These are phyloP conservation scores for Scleropages formosus DNA, from an alignment of 2,797 vertebrate species.

Conservation along the genomic window DNA sequence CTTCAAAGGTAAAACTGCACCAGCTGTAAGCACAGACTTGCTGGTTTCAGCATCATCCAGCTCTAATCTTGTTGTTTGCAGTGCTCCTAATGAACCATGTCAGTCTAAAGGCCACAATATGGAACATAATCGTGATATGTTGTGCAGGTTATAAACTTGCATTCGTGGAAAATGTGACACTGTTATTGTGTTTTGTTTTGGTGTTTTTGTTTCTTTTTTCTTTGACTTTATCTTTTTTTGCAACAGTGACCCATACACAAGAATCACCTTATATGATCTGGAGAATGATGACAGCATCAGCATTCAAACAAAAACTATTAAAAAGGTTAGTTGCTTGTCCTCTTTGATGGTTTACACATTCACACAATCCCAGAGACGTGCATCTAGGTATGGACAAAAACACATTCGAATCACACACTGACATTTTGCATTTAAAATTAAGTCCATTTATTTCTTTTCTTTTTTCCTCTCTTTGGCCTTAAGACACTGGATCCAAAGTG, in stretches of 20 bases:
- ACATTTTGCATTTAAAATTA: background rate
- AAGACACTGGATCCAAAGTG: conserved; percentile 92
- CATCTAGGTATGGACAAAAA: background rate
- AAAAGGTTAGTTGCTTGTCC: conserved; percentile 70
- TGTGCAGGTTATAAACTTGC: background rate
- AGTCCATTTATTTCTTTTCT: conserved; percentile 25
- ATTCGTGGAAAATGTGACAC: background rate
- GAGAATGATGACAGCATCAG: conserved; percentile 79
- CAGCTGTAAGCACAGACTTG: background rate
- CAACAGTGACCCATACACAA: conserved; percentile 89
- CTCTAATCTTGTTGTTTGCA: background rate
- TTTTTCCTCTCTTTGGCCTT: conserved; percentile 3
- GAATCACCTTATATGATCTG: conserved; percentile 85
- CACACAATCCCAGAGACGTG: background rate
- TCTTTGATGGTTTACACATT: background rate
- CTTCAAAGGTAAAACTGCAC: background rate
- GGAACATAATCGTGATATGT: background rate
- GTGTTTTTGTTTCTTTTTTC: background rate
- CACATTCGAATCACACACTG: background rate
- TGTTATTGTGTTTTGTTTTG: background rate
- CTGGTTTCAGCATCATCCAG: background rate
- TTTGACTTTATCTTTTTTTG: conserved; percentile 26
- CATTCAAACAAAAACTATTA: conserved; percentile 90
- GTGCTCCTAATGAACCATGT: background rate
- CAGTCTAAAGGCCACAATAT: background rate